Conservation (phyloP, 2,888 invertebrate genomes). For the Rhagium mordax region DNA sequence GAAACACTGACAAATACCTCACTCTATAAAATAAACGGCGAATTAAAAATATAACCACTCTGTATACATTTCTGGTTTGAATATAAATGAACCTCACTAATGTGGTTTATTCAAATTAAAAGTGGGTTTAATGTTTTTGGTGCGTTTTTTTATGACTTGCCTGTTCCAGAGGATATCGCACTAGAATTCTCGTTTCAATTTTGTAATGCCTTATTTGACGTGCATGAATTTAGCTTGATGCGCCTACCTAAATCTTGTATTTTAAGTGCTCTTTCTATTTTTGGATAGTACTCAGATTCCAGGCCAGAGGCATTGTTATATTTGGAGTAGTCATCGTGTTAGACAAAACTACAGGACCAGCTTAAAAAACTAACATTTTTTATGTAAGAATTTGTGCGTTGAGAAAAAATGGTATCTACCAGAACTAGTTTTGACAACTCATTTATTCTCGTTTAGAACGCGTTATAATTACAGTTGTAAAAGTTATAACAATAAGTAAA, state of each 20-base stretch:
- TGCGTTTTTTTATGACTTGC: no score
- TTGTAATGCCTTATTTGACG: constrained; percentile 1
- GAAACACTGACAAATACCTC: no score
- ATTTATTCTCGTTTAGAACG: neutral
- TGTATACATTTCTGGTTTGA: no score
- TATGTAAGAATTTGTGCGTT: neutral
- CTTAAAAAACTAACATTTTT: neutral
- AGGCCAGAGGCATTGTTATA: neutral
- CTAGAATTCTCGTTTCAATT: neutral
- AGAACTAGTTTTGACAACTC: neutral
- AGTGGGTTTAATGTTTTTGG: neutral
- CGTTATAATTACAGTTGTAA: constrained; percentile 5
- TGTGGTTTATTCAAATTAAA: no score
- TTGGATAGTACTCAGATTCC: constrained; percentile 8
- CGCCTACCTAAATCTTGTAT: constrained; percentile 14
- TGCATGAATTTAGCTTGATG: neutral
- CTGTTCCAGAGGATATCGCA: neutral
- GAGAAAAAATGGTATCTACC: neutral
- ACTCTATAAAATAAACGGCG: no score
- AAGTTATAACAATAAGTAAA: constrained; percentile 1
- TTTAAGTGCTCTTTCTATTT: constrained; percentile 24
- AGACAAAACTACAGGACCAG: neutral
- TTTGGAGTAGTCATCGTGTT: neutral
- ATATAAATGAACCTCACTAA: no score
- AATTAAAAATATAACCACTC: no score